Conservation (phyloP, 2,888 invertebrate species). For the Drosophila stalkeri region DNA sequence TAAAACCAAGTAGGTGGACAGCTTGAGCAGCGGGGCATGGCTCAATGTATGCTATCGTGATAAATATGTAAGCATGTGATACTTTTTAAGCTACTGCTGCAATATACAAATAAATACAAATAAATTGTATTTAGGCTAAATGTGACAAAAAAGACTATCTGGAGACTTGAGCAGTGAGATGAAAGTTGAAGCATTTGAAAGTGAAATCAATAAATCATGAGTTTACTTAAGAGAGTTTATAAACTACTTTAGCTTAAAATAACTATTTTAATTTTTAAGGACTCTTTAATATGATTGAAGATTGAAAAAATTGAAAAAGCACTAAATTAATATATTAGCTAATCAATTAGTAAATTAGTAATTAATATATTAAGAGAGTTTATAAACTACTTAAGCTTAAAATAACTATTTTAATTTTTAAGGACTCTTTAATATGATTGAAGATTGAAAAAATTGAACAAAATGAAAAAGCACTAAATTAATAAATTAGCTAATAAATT, state of each 20-base stretch:
- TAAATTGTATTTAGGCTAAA: slow-evolving; percentile 1
- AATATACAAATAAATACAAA: background rate
- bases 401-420: background rate
- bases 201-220: slow-evolving; percentile 9
- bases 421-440: too few species aligned
- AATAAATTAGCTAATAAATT: too few species aligned
- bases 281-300: too few species aligned
- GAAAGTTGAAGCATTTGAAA: background rate
- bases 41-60: slow-evolving; percentile 35
- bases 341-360: too few species aligned
- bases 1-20: slow-evolving; percentile 36
- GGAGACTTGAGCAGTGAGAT: background rate
- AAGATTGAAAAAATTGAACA: too few species aligned
- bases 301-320: too few species aligned
- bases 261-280: too few species aligned
- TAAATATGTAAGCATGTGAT: slow-evolving; percentile 29
- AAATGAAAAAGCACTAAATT: too few species aligned
- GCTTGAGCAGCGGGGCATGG: slow-evolving; percentile 32
- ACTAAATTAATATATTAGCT: too few species aligned
- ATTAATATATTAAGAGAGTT: background rate
- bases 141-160: background rate
- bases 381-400: background rate
- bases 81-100: slow-evolving; percentile 6
- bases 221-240: background rate
- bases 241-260: background rate